Evolutionary conservation across 2,888 invertebrate genomes (phyloP).

Genomic region (Eristalis pertinax): DNA sequence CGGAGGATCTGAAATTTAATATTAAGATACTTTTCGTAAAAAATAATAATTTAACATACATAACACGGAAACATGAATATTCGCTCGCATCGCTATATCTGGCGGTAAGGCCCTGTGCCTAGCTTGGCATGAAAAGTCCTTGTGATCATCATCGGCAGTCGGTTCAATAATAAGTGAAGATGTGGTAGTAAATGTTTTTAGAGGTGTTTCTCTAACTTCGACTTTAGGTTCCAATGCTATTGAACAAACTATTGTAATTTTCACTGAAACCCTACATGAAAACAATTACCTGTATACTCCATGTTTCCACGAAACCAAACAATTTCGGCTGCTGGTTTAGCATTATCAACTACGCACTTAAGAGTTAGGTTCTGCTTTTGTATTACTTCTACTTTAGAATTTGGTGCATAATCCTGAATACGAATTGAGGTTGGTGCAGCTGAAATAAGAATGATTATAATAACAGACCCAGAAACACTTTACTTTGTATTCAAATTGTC

Average conservation of each 20-base stretch:
- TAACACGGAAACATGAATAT: constrained; percentile 78
- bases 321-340: constrained; percentile 79
- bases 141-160: constrained; percentile 78
- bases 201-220: constrained; percentile 76
- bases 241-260: constrained; percentile 39
- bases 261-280: not conserved
- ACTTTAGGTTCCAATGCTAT: constrained; percentile 75
- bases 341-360: constrained; percentile 79
- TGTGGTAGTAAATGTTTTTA: constrained; percentile 77
- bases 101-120: constrained; percentile 79
- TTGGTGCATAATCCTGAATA: constrained; percentile 79
- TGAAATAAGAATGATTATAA: not conserved
- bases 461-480: not conserved
- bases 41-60: constrained; percentile 75
- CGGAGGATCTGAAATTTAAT: constrained; percentile 76
- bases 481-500: not conserved
- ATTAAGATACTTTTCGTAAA: not conserved
- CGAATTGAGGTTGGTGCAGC: constrained; percentile 79
- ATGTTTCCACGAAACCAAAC: constrained; percentile 78
- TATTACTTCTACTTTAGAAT: constrained; percentile 79
- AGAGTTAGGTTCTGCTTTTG: constrained; percentile 79
- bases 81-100: constrained; percentile 80
- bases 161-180: constrained; percentile 77
- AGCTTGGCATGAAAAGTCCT: constrained; percentile 79
- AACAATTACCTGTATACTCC: constrained; percentile 73